Evolutionary conservation across 2,888 invertebrate species (phyloP), one percentile per base, ranked within the genome.

Genomic region (Deilephila elpenor): DNA sequence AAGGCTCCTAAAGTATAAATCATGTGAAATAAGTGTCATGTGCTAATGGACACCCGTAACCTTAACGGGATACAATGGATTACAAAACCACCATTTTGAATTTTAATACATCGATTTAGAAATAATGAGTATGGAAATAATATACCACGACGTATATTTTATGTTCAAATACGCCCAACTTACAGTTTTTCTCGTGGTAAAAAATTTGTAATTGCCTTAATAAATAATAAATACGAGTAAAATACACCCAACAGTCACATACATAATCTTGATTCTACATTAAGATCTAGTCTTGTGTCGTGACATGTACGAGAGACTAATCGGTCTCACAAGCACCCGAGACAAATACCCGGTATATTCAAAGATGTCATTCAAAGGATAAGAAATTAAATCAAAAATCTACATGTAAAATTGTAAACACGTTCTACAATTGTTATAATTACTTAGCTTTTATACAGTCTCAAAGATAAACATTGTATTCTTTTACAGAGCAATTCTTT

Each of bases 11-110:
- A n/a, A 59, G 59, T 11, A 59, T 59, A 59, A 59, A 59, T 20
- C n/a, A n/a, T 37, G 44, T 64, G 11, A 44, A 14, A 20, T 19
- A 59, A 25, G 20, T 59, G 20, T 14, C 6, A 59, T 59, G 37
- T 37, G n/a, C 37, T 64, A 37, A 20, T 64, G 37, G 64, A 20
- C 37, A 64, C 64, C 8, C 20, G 37, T 64, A 44, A 37, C 64
- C 64, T 14, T 14, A 64, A 25, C 25, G 59, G 44, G 44, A 64
- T 20, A 64, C 64, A 64, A 64, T 64, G 44, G 37, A 8, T 64
- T 64, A 62, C 61, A n/a, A 64, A 37, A 64, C 44, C 3, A 11
- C 37, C 64, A 8, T 64, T 44, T 20, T n/a, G 37, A 64, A 64
- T 64, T 64, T 44, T 44, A 8, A 20, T 20, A 44, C 11, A 11